Base-by-base conservation (phyloP, 37 sponge, comb jelly and placozoan genomes). In the Agelas oroides region DNA sequence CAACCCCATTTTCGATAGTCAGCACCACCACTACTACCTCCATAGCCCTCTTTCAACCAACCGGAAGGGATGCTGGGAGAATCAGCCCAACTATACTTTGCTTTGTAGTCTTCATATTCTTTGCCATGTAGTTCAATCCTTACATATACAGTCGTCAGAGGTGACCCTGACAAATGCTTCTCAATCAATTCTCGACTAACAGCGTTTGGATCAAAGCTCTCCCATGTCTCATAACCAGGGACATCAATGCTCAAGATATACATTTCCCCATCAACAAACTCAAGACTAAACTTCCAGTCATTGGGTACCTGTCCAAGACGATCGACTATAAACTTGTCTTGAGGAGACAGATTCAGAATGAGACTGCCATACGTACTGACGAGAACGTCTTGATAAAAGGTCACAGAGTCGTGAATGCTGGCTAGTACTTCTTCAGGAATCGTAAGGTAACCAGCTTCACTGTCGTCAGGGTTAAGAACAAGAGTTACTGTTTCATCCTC, bases 291-390 rank as follows among this genome's bases (percentile, higher is more conserved):
- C 68, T 66, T 24, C 68, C 68, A 66, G 24, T 15, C 24, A 66
- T 66, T 20, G 32, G 68, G 68, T n/a, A 66, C 68, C 32, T 66
- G 68, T 13, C 68, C 68, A 20, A 66, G n/a, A 66, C 68, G 68
- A 66, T 66, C 68, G 32, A 66, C 68, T 13, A 66, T 24, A 66
- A 66, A 66, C n/a, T n/a, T 20, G 32, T 66, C 68, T 30, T 28
- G n/a, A 23, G 68, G 68, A 20, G 68, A 66, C 14, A 66, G 27
- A 15, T 30, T 16, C 17, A 66, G 68, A 24, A 23, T 28, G 32
- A 66, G 24, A 20, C n/a, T 15, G 14, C n/a, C n/a, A 15, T 56
- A 18, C 14, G 17, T 24, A 66, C 19, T 24, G 19, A 16, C n/a
- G 19, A 66, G 15, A 24, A 66, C 14, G 32, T 66, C 68, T 20